A percentile compares a stretch with the other conserved stretches of the same genome.
Evolutionary conservation across 2,797 vertebrate species (phyloP).

Genomic region (Cuculus canorus): DNA sequence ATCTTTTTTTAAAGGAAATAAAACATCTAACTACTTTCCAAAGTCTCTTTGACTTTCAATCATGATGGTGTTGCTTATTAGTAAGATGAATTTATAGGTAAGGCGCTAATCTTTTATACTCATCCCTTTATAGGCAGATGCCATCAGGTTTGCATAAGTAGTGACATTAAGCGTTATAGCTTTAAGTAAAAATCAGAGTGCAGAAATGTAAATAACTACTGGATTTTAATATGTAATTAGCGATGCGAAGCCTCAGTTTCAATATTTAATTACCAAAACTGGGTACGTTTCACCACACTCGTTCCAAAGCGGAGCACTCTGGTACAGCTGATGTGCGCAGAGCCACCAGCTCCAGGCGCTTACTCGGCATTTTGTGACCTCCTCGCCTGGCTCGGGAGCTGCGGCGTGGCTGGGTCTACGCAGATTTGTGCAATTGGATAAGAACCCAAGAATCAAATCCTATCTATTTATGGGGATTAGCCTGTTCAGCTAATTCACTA

Average conservation of each 20-base stretch:
- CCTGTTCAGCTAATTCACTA: conserved; percentile 23
- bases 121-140: conserved; percentile 47
- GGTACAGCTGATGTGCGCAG: neutral
- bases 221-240: conserved; percentile 49
- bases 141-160: conserved; percentile 38
- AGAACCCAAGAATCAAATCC: conserved; percentile 49
- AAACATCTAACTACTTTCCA: conserved; percentile 37
- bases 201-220: conserved; percentile 61
- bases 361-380: neutral
- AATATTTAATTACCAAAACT: conserved; percentile 46
- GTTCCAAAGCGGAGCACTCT: neutral
- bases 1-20: conserved; percentile 32
- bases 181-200: conserved; percentile 41
- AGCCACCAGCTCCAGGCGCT: neutral
- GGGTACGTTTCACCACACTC: neutral
- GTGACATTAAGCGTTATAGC: conserved; percentile 31
- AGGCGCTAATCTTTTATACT: conserved; percentile 57
- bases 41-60: conserved; percentile 65
- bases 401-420: neutral
- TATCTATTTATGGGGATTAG: conserved; percentile 72
- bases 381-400: neutral
- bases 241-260: conserved; percentile 24
- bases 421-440: conserved; percentile 59
- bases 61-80: conserved; percentile 26
- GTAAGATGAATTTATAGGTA: conserved; percentile 51